phyloP scores from a whole-genome alignment of 2,113 vertebrate genomes.

The Psittacula cyanocephala region DNA sequence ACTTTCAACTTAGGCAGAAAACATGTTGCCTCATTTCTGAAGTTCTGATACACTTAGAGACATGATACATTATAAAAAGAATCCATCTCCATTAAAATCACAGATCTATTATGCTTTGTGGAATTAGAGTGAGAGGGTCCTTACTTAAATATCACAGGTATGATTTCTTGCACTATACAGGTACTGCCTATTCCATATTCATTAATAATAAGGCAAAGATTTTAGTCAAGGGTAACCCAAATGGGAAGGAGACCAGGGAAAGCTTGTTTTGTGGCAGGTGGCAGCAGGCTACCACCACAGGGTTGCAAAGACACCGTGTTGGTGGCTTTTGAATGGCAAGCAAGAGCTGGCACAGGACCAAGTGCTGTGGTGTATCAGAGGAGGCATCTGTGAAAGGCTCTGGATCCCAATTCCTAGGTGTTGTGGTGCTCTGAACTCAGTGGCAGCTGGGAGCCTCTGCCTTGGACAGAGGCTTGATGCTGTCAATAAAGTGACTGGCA shows the following conservation, averaged over 20 bases:
- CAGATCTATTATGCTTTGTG: background rate
- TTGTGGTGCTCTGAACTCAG: background rate
- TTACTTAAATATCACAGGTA: background rate
- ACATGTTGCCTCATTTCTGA: background rate
- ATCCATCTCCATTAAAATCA: background rate
- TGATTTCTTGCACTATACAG: background rate
- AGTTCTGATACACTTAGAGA: background rate
- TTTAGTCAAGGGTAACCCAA: background rate
- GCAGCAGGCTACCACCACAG: background rate
- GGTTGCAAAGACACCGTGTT: background rate
- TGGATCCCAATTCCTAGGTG: background rate
- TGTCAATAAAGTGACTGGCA: constrained; percentile 10
- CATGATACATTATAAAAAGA: background rate
- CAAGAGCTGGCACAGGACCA: background rate
- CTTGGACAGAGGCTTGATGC: background rate
- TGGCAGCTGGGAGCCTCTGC: constrained; percentile 38
- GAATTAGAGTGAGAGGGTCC: background rate
- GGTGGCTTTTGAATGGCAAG: background rate
- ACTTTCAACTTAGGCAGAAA: background rate
- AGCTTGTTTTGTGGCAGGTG: constrained; percentile 8
- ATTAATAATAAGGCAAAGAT: background rate
- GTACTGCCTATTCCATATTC: background rate
- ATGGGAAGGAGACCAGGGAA: background rate
- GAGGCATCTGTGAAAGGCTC: constrained; percentile 23
- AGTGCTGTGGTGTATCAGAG: background rate